Base-by-base conservation (phyloP, 35 echinoderm and acorn worm species). In the Apostichopus parvimensis region DNA sequence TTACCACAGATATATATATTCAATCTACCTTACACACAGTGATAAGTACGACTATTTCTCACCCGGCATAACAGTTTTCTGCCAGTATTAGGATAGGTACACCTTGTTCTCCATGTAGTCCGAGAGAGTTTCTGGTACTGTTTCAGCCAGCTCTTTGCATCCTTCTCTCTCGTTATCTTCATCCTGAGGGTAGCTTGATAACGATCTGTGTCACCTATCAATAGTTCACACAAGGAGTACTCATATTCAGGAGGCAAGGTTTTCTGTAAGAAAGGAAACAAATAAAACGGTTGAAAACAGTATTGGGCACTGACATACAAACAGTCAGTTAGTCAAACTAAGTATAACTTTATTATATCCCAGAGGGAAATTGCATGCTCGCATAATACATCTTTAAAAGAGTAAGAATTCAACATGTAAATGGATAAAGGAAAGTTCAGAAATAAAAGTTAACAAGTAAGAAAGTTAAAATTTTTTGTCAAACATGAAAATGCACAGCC, bases 91-190 rank as follows among this genome's bases (percentile, higher is more conserved):
- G 81, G 81, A 25, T 84, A 58, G 10, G 81, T 84, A 52, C 54
- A 84, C 58, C 55, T 56, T 58, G 55, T 84, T 52, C 81, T 84
- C 81, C 54, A 59, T 6, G 81, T 84, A 10, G 81, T 84, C 17
- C 81, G 81, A 18, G 81, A 84, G 20, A 22, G 10, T 9, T 18
- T 59, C 52, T 84, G 28, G 20, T 84, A 84, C 5, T 21, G 21
- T 24, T 58, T 84, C 4, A 84, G 56, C 81, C 81, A 84, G 55
- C 7, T 59, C 55, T 59, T 84, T 4, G 81, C 81, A 15, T 84
- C 55, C 20, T 84, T 84, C 81, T 84, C 81, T 59, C 54, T 84
- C 17, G 81, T 84, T 22, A 84, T 53, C 8, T 59, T 54, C 54
- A 84, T 62, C 81, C 17, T 84, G 15, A 84, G 58, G 53, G 21